Conservation (phyloP, 2,797 vertebrate genomes). For the Champsocephalus gunnari region DNA sequence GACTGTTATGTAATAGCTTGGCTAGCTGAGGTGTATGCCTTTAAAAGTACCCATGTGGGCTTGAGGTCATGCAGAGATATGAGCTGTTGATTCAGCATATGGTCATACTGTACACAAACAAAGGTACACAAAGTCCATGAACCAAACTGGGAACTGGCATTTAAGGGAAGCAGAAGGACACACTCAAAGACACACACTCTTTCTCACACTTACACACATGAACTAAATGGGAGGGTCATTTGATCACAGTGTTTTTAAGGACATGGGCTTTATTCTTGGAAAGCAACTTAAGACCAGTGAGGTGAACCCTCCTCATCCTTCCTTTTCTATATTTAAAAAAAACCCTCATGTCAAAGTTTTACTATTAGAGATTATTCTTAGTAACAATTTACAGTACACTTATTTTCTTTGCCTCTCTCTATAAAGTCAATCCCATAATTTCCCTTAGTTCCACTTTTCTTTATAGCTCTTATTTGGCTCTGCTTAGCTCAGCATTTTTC, state of each 20-base stretch:
- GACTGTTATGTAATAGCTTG: conserved; percentile 49
- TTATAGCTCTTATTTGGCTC: neutral
- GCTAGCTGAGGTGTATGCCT: conserved; percentile 35
- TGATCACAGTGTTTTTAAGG: conserved; percentile 14
- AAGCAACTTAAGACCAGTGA: neutral
- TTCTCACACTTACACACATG: neutral
- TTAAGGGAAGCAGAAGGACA: neutral
- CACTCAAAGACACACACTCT: neutral
- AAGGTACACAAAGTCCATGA: conserved; percentile 4
- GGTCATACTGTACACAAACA: conserved; percentile 28
- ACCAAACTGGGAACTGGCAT: neutral
- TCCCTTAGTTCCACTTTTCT: neutral
- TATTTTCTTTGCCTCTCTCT: neutral
- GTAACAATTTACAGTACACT: neutral
- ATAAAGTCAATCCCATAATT: neutral
- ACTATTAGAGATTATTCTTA: neutral
- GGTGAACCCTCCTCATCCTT: neutral
- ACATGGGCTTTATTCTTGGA: conserved; percentile 7
- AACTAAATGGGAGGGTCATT: neutral
- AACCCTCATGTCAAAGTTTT: neutral
- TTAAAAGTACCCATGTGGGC: conserved; percentile 39
- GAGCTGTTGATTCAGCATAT: conserved; percentile 30
- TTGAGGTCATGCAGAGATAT: conserved; percentile 33
- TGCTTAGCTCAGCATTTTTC: neutral
- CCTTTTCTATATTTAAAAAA: neutral